Percentiles rank a stretch among this genome's conserved stretches.
These are phyloP conservation scores for Isaurus tuberculatus DNA, from an alignment of 92 coral and sea anemone species.

Conservation along the genomic window DNA sequence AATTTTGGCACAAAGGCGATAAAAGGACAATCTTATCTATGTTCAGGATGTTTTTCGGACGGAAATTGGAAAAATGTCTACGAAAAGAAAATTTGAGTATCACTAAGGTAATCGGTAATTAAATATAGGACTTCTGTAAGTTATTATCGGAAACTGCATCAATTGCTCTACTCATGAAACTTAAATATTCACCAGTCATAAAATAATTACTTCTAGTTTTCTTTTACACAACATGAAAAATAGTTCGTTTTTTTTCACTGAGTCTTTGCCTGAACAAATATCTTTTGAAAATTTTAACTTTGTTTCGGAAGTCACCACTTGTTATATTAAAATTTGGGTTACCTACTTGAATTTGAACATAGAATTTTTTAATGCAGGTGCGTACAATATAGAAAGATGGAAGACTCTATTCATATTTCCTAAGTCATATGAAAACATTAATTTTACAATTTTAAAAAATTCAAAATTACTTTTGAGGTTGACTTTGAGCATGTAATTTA, in stretches of 20 bases:
- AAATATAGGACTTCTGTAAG: conserved; percentile 3
- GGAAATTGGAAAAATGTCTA: neutral
- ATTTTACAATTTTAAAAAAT: too few relatives aligned
- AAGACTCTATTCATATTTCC: neutral
- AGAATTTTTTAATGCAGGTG: too few relatives aligned
- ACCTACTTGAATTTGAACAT: too few relatives aligned
- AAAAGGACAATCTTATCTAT: too few relatives aligned
- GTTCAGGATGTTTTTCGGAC: neutral
- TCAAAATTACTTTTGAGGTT: too few relatives aligned
- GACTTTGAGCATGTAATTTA: too few relatives aligned
- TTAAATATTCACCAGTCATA: neutral
- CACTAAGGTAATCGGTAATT: neutral
- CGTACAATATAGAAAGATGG: neutral
- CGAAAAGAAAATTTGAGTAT: neutral
- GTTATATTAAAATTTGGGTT: too few relatives aligned
- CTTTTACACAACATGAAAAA: neutral
- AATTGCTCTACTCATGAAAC: neutral
- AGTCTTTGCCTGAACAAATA: neutral
- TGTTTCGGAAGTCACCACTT: neutral
- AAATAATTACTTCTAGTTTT: conserved; percentile 10
- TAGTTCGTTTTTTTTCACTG: neutral
- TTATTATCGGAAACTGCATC: conserved; percentile 2
- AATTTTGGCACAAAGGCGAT: too few relatives aligned
- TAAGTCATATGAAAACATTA: neutral
- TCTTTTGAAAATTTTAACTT: neutral